A percentile compares a stretch with the other conserved stretches of the same genome.
phyloP scores from a whole-genome alignment of 2,797 vertebrate genomes.

The Scolopax rusticola region DNA sequence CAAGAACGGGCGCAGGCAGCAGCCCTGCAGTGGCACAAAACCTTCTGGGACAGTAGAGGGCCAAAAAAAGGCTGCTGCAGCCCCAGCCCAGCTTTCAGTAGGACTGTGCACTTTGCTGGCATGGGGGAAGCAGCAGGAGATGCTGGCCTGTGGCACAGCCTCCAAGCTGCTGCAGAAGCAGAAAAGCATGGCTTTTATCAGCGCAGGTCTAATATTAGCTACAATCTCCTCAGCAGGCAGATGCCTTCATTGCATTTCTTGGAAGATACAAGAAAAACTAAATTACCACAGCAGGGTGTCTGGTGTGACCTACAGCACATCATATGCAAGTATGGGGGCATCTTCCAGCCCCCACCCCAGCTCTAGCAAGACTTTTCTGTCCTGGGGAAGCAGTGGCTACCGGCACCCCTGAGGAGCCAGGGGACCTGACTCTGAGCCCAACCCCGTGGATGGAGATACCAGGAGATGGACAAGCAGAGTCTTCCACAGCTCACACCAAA shows the following conservation, averaged over 20 bases:
- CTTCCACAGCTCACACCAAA: neutral
- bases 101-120: neutral
- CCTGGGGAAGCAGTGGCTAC: neutral
- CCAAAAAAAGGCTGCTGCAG: neutral
- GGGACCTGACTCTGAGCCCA: neutral
- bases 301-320: neutral
- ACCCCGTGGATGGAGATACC: rapidly evolving
- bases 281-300: neutral
- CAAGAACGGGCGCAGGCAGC: neutral
- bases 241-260: neutral
- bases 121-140: neutral
- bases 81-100: rapidly evolving
- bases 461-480: neutral
- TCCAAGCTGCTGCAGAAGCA: neutral
- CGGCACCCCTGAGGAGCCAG: neutral
- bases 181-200: rapidly evolving
- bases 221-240: neutral
- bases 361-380: neutral
- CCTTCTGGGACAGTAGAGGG: neutral
- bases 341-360: neutral
- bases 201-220: neutral
- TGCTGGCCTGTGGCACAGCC: rapidly evolving
- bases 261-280: neutral
- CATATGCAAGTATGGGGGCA: neutral
- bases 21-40: neutral